Conservation (phyloP, 2,888 invertebrate species). For the Drosophila buzzatii region DNA sequence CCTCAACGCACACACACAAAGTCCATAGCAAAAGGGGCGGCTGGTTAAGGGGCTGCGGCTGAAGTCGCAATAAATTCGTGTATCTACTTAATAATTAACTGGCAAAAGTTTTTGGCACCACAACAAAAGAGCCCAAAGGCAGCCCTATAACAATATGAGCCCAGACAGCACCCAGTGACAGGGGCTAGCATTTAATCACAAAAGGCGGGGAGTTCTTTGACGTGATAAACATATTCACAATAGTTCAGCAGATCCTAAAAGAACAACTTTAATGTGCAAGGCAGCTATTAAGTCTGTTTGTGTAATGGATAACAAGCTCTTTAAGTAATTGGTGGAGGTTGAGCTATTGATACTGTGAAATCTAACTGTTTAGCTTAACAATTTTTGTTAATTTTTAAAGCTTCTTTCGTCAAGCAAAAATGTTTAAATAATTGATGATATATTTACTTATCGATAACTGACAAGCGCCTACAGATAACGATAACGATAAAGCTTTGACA, state of each 20-base stretch:
- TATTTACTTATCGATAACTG: not conserved
- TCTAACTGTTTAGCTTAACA: no score
- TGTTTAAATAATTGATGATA: not conserved
- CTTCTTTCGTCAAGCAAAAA: not conserved
- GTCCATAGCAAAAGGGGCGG: slow-evolving; percentile 3
- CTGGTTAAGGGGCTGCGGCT: slow-evolving; percentile 20
- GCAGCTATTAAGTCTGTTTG: not conserved
- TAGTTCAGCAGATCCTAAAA: not conserved
- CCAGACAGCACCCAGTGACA: slow-evolving; percentile 1
- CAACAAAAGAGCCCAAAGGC: slow-evolving; percentile 34
- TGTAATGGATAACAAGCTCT: not conserved
- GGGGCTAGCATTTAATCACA: not conserved
- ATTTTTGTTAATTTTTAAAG: not conserved
- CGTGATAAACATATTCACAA: slow-evolving; percentile 6
- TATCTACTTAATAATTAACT: slow-evolving; percentile 82
- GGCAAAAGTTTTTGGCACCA: slow-evolving; percentile 53
- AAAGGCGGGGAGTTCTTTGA: not conserved
- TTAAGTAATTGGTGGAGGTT: not conserved
- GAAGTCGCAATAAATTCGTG: slow-evolving; percentile 70
- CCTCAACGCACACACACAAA: slow-evolving; percentile 71
- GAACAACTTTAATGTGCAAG: not conserved
- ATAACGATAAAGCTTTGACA: not conserved
- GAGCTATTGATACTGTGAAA: not conserved
- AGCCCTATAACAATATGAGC: slow-evolving; percentile 38
- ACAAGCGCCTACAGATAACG: not conserved